Conservation (phyloP, 2,113 vertebrate genomes). For the Aspiorhynchus laticeps region DNA sequence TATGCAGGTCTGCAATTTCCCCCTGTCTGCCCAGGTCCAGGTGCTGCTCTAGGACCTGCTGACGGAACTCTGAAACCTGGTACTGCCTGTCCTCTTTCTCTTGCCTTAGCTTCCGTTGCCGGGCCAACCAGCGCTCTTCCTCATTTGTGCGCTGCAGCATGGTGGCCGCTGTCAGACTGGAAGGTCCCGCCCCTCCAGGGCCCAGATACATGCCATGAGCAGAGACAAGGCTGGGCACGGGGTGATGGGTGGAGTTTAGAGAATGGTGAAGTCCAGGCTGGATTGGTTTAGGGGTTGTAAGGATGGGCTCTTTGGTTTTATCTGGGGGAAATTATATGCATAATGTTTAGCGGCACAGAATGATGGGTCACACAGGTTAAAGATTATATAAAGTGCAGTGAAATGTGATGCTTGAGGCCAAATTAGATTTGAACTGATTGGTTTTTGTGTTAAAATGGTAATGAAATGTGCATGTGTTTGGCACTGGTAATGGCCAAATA, state of each 20-base stretch:
- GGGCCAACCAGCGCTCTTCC: constrained; percentile 95
- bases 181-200: constrained; percentile 71
- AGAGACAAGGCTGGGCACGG: constrained; percentile 86
- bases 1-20: constrained; percentile 80
- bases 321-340: constrained; percentile 71
- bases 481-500: no score
- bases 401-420: no score
- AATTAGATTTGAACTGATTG: no score
- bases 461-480: no score
- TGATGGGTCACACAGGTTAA: neutral
- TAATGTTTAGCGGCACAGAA: neutral
- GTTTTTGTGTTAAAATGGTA: no score
- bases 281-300: constrained; percentile 85
- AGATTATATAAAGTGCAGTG: neutral
- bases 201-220: constrained; percentile 84
- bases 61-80: constrained; percentile 96
- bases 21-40: constrained; percentile 86
- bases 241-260: constrained; percentile 79
- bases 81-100: constrained; percentile 98
- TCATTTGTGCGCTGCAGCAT: constrained; percentile 91
- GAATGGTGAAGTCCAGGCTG: constrained; percentile 83
- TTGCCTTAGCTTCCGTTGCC: constrained; percentile 91
- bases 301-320: constrained; percentile 88
- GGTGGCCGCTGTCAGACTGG: constrained; percentile 78
- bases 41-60: constrained; percentile 97